A percentile compares a stretch with the other conserved stretches of the same genome.
Conservation (phyloP, 2,797 vertebrate species). For the Limnodromus scolopaceus region DNA sequence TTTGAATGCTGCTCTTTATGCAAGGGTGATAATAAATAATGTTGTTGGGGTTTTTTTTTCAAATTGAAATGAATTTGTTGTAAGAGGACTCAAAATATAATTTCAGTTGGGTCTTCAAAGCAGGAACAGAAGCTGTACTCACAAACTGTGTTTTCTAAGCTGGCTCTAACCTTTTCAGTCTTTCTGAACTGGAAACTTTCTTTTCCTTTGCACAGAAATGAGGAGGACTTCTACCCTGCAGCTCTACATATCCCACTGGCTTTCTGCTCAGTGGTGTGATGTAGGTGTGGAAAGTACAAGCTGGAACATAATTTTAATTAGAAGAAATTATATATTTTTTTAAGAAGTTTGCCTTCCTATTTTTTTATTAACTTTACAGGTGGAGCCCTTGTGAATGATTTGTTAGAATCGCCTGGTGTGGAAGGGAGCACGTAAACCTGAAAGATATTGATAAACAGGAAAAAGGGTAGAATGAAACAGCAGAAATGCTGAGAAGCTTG, state of each 20-base stretch:
- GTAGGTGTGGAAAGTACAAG: not conserved
- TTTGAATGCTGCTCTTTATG: conserved; percentile 3
- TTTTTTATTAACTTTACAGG: not conserved
- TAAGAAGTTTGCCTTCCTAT: not conserved
- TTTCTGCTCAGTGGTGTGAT: not conserved
- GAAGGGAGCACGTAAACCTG: not conserved
- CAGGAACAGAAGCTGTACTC: not conserved
- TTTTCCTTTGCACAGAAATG: not conserved
- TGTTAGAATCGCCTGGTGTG: not conserved
- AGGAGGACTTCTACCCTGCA: not conserved
- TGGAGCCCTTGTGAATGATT: not conserved
- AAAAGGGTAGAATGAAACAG: not conserved
- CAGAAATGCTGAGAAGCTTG: not conserved
- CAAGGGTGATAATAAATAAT: not conserved
- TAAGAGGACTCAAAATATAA: not conserved
- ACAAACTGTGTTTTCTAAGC: not conserved
- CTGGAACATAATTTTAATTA: not conserved
- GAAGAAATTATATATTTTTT: not conserved
- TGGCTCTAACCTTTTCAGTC: not conserved
- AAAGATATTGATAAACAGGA: not conserved
- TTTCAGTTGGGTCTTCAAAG: not conserved
- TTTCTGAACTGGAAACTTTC: not conserved
- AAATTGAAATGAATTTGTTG: not conserved
- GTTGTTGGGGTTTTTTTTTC: not conserved
- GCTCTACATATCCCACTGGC: not conserved